Evolutionary conservation across 2,113 vertebrate genomes (phyloP).

Genomic region (Antennarius striatus): DNA sequence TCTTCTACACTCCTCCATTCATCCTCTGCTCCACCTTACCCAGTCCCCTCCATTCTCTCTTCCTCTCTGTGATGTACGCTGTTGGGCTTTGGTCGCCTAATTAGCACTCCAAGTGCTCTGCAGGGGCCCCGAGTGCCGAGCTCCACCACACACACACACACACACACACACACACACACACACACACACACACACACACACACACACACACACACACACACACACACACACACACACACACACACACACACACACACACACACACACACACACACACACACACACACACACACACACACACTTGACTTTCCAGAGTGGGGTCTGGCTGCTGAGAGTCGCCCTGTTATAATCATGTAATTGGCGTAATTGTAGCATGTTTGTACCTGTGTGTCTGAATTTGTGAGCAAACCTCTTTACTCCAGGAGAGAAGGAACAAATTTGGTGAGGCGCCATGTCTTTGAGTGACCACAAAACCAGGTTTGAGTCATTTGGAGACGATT

Average conservation of each 20-base stretch:
- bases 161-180: conserved; percentile 8
- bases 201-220: conserved; percentile 15
- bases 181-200: conserved; percentile 23
- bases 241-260: conserved; percentile 2
- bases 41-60: conserved; percentile 30
- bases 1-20: conserved; percentile 41
- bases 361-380: conserved; percentile 37
- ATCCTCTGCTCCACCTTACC: conserved; percentile 32
- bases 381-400: conserved; percentile 29
- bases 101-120: conserved; percentile 71
- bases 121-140: conserved; percentile 58
- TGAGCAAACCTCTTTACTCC: conserved; percentile 37
- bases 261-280: conserved; percentile 20
- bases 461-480: conserved; percentile 1
- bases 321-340: conserved; percentile 57
- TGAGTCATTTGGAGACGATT: background rate
- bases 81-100: conserved; percentile 69
- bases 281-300: conserved; percentile 27
- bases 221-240: conserved; percentile 5
- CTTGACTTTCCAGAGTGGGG: conserved; percentile 60
- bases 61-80: conserved; percentile 59
- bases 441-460: conserved; percentile 9
- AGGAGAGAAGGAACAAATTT: conserved; percentile 14
- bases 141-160: conserved; percentile 16
- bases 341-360: conserved; percentile 68